phyloP scores from a whole-genome alignment of 2,113 vertebrate species.

The Bubo bubo region DNA sequence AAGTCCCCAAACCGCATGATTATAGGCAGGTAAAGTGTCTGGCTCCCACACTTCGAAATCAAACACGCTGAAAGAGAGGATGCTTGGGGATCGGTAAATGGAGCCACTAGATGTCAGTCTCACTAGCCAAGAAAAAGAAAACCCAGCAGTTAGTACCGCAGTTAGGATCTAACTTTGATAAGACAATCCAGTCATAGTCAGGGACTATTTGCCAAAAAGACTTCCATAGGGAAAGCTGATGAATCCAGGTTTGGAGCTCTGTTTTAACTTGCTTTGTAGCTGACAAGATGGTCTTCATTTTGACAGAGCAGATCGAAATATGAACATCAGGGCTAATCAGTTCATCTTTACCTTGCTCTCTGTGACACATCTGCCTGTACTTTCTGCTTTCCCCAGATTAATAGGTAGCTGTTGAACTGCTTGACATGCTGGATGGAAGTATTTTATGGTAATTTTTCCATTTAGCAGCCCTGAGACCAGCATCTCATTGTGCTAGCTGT shows the following conservation, averaged over 20 bases:
- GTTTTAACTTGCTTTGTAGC: not conserved
- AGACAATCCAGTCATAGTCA: not conserved
- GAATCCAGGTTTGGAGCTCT: not conserved
- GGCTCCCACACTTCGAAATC: not conserved
- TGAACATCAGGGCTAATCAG: not conserved
- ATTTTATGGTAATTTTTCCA: not conserved
- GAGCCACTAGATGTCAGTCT: slow-evolving; percentile 46
- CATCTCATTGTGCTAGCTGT: not conserved
- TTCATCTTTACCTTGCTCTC: not conserved
- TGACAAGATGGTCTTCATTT: not conserved
- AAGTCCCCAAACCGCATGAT: slow-evolving; percentile 70
- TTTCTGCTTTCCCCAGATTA: not conserved
- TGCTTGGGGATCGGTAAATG: not conserved
- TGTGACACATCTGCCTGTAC: not conserved
- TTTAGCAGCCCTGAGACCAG: not conserved
- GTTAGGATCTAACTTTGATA: not conserved
- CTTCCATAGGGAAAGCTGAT: not conserved
- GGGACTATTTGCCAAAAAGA: not conserved
- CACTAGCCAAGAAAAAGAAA: not conserved
- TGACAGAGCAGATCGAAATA: not conserved
- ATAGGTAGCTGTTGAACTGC: not conserved
- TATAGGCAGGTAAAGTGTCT: slow-evolving; percentile 66
- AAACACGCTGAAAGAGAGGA: not conserved
- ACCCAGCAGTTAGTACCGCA: not conserved
- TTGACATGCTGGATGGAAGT: not conserved